phyloP scores from a whole-genome alignment of 2,797 vertebrate species.

The Kryptopterus vitreolus region DNA sequence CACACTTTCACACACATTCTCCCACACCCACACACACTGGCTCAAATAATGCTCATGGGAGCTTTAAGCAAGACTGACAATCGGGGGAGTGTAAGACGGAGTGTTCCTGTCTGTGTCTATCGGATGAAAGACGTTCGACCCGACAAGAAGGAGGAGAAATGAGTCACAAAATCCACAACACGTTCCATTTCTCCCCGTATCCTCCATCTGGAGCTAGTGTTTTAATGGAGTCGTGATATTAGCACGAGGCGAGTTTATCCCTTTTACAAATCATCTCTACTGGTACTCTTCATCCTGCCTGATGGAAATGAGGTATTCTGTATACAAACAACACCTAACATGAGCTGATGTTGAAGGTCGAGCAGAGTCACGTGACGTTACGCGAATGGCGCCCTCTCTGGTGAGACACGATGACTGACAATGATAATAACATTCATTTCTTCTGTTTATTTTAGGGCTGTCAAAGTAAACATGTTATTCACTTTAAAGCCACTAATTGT shows the following conservation, averaged over 20 bases:
- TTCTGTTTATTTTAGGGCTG: too few relatives aligned
- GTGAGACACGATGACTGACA: too few relatives aligned
- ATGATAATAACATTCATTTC: too few relatives aligned
- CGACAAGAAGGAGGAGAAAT: conserved; percentile 16
- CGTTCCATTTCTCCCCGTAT: conserved; percentile 2
- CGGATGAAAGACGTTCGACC: neutral
- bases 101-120: neutral
- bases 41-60: neutral
- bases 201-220: conserved; percentile 15
- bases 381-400: too few relatives aligned
- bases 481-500: too few relatives aligned
- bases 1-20: neutral
- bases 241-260: too few relatives aligned
- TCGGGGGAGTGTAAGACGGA: neutral
- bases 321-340: neutral
- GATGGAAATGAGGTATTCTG: neutral
- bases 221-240: conserved; percentile 23
- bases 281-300: neutral
- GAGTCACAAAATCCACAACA: conserved; percentile 27
- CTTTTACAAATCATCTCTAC: neutral
- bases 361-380: too few relatives aligned
- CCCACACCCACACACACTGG: neutral
- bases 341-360: too few relatives aligned
- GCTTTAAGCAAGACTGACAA: neutral
- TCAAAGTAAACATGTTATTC: too few relatives aligned